These are phyloP conservation scores for Plectrocnemia conspersa DNA, from an alignment of 1,140 invertebrate genomes.

Conservation along the genomic window DNA sequence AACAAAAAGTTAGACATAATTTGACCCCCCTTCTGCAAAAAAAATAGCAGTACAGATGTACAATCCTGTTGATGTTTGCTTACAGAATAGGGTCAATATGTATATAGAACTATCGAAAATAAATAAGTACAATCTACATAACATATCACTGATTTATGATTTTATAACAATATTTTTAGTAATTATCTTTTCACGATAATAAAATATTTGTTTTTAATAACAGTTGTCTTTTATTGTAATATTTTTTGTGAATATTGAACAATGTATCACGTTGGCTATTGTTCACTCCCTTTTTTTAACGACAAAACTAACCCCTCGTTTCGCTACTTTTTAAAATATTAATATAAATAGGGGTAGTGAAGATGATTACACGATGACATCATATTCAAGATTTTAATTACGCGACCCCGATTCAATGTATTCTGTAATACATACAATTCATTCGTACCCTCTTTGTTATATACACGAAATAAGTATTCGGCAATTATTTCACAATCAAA, in stretches of 20 bases:
- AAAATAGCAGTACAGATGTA: slow-evolving; percentile 33
- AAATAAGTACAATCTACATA: no score
- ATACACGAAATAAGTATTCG: no score
- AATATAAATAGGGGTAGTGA: slow-evolving; percentile 16
- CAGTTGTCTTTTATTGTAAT: slow-evolving; percentile 4
- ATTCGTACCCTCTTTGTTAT: no score
- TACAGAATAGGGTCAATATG: no score
- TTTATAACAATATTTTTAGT: no score
- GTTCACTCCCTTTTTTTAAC: slow-evolving; percentile 15
- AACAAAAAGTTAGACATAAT: slow-evolving; percentile 30
- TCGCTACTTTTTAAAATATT: slow-evolving; percentile 21
- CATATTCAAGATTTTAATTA: slow-evolving; percentile 21
- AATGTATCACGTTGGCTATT: slow-evolving; percentile 8
- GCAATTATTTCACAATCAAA: no score
- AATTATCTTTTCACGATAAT: no score
- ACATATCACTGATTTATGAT: no score
- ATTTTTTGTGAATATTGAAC: slow-evolving; percentile 10
- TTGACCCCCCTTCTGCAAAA: slow-evolving; percentile 24
- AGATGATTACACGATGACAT: slow-evolving; percentile 16
- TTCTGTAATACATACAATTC: no score
- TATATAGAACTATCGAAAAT: no score
- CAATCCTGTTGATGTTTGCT: slow-evolving; percentile 18
- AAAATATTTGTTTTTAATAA: slow-evolving; percentile 21
- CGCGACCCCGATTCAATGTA: no score
- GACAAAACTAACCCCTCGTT: slow-evolving; percentile 10